Conservation (phyloP, 2,888 invertebrate species). For the Spicauda simplicius region DNA sequence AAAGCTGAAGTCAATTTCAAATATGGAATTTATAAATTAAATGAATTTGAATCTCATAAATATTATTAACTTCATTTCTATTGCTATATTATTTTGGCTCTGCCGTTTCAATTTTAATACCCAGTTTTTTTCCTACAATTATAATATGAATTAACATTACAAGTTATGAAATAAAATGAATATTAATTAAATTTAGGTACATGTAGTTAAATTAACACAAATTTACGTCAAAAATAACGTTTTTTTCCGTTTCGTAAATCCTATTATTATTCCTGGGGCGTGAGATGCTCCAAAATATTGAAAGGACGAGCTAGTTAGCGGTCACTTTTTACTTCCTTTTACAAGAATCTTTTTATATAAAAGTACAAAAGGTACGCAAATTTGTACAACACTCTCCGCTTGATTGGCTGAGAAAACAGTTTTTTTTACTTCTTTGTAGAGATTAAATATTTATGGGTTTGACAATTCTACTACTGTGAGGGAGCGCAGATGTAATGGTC, state of each 20-base stretch:
- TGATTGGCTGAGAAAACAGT: constrained; percentile 46
- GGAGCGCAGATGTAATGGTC: constrained; percentile 1
- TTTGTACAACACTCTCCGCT: constrained; percentile 45
- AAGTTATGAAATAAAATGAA: too few relatives aligned
- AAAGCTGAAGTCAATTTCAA: too few relatives aligned
- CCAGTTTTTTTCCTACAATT: too few relatives aligned
- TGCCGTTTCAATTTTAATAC: too few relatives aligned
- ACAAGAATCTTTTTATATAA: not conserved
- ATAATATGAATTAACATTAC: too few relatives aligned
- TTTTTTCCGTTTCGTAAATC: constrained; percentile 3
- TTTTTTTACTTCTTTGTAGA: constrained; percentile 40
- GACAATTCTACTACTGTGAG: not conserved
- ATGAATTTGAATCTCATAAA: too few relatives aligned
- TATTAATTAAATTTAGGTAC: too few relatives aligned
- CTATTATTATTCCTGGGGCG: constrained; percentile 25
- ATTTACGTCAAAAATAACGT: too few relatives aligned
- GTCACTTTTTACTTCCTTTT: constrained; percentile 24
- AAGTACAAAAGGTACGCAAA: constrained; percentile 42
- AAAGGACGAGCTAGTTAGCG: constrained; percentile 27
- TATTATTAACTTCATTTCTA: too few relatives aligned
- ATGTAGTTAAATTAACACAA: too few relatives aligned
- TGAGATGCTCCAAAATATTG: constrained; percentile 24
- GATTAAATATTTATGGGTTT: constrained; percentile 39
- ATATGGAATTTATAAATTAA: too few relatives aligned
- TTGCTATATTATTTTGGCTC: not conserved